Evolutionary conservation across 2,113 vertebrate species (phyloP).

Genomic region (Nansenia antarctica): DNA sequence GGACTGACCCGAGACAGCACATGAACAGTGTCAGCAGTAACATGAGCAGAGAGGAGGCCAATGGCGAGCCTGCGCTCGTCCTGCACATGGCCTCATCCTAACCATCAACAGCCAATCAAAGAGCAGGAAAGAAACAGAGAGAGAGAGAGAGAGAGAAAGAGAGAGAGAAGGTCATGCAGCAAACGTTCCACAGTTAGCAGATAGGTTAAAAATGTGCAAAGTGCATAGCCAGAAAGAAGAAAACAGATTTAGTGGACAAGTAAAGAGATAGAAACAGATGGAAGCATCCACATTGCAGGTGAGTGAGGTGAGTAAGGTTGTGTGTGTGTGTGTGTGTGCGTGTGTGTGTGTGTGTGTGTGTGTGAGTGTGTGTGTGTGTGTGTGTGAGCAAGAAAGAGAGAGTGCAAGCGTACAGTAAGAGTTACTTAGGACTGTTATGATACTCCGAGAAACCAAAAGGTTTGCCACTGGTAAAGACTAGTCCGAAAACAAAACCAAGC

Average conservation of each 20-base stretch:
- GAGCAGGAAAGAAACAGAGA: conserved; percentile 40
- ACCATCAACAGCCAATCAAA: conserved; percentile 76
- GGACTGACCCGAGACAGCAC: conserved; percentile 93
- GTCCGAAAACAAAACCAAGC: conserved; percentile 60
- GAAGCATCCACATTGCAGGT: conserved; percentile 20
- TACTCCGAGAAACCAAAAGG: conserved; percentile 19
- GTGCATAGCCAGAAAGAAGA: conserved; percentile 28
- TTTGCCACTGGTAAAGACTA: conserved; percentile 55
- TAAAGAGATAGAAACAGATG: conserved; percentile 14
- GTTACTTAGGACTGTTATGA: neutral
- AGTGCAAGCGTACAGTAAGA: conserved; percentile 23
- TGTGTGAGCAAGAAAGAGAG: conserved; percentile 3
- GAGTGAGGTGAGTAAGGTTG: too few relatives aligned
- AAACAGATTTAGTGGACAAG: conserved; percentile 9
- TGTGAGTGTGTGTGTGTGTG: conserved; percentile 30
- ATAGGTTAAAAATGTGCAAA: conserved; percentile 45
- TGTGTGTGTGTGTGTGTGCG: conserved; percentile 34
- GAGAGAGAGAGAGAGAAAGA: conserved; percentile 68
- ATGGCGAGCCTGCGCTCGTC: conserved; percentile 86
- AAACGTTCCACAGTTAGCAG: conserved; percentile 50
- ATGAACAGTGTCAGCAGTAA: conserved; percentile 96
- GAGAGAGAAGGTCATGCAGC: conserved; percentile 74
- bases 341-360: conserved; percentile 57
- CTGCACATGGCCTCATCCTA: conserved; percentile 94
- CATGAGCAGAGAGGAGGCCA: conserved; percentile 89